Evolutionary conservation across 2,888 invertebrate species (phyloP).

Genomic region (Monochamus alternatus): DNA sequence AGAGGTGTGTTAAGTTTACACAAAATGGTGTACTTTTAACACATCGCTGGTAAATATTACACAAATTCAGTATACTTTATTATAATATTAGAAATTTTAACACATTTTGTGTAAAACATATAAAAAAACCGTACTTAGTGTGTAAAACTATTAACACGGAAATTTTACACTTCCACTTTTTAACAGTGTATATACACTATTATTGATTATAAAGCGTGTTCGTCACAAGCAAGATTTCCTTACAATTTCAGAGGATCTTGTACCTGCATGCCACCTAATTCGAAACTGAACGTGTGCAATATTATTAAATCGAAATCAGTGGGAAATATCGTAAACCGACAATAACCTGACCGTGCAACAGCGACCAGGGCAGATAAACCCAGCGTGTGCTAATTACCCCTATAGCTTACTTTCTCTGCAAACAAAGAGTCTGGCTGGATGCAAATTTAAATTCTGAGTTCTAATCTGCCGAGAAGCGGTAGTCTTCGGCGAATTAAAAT

Average conservation of each 20-base stretch:
- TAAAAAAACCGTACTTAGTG: no score
- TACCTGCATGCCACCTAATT: slow-evolving; percentile 23
- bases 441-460: slow-evolving; percentile 55
- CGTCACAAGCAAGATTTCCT: not conserved
- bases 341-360: slow-evolving; percentile 45
- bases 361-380: slow-evolving; percentile 51
- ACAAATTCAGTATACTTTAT: no score
- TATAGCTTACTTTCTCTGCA: slow-evolving; percentile 42
- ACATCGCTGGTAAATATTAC: no score
- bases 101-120: no score
- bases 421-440: slow-evolving; percentile 49
- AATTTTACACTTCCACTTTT: no score
- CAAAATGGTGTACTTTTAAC: no score
- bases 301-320: slow-evolving; percentile 48
- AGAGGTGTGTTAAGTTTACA: no score
- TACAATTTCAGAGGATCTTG: not conserved
- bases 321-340: slow-evolving; percentile 43
- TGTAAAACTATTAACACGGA: no score
- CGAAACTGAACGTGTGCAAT: slow-evolving; percentile 36
- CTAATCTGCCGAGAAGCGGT: slow-evolving; percentile 49
- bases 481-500: slow-evolving; percentile 51
- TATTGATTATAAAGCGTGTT: no score
- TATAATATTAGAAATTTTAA: no score
- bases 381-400: slow-evolving; percentile 58
- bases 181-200: no score